A percentile compares a stretch with the other conserved stretches of the same genome.
Evolutionary conservation across 2,113 vertebrate species (phyloP).

Genomic region (Hemiprocne comata): DNA sequence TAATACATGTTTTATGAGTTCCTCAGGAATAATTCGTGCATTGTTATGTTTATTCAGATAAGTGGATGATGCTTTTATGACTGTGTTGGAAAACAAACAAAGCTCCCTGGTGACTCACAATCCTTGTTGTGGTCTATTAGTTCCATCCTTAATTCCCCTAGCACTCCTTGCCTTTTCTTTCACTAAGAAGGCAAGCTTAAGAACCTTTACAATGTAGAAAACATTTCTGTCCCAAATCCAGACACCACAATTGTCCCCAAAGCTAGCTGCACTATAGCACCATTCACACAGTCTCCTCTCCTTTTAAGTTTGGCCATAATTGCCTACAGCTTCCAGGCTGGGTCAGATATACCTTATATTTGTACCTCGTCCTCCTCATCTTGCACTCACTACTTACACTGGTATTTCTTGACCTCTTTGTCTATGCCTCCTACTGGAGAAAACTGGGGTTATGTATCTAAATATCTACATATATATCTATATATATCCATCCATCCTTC

Average conservation of each 20-base stretch:
- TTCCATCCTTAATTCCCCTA: not conserved
- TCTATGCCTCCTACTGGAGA: not conserved
- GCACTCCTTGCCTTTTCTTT: not conserved
- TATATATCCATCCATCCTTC: too few species aligned
- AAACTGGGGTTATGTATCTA: not conserved
- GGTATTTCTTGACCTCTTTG: not conserved
- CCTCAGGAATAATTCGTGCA: not conserved
- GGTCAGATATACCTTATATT: not conserved
- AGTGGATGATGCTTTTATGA: slow-evolving; percentile 17
- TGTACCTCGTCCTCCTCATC: not conserved
- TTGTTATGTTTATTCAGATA: slow-evolving; percentile 24
- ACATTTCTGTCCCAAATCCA: not conserved
- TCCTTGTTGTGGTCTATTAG: not conserved
- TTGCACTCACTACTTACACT: not conserved
- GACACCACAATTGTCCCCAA: not conserved
- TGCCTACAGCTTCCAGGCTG: not conserved
- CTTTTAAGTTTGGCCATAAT: not conserved
- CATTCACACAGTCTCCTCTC: not conserved
- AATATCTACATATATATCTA: too few species aligned
- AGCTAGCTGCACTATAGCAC: not conserved
- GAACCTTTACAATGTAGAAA: not conserved
- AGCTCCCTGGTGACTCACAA: slow-evolving; percentile 24
- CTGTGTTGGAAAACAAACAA: slow-evolving; percentile 11
- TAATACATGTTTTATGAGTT: slow-evolving; percentile 43
- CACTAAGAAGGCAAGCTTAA: not conserved